Conservation (phyloP, 2,888 invertebrate species). For the Megalurothrips usitatus region DNA sequence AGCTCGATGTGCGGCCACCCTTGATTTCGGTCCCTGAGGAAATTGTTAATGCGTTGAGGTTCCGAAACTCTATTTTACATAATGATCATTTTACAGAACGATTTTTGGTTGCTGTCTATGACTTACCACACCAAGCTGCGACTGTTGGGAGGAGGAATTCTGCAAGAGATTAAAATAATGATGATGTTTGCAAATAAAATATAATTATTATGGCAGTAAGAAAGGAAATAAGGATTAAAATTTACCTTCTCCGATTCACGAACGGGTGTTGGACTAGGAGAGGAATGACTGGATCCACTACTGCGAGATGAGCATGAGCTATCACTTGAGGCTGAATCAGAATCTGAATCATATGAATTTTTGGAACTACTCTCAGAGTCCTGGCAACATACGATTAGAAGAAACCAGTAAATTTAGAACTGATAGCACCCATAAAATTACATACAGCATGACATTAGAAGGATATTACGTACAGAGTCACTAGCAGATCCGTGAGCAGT, state of each 20-base stretch:
- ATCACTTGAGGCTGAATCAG: constrained; percentile 46
- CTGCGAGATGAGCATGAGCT: constrained; percentile 46
- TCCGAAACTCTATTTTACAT: no score
- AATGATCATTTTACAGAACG: no score
- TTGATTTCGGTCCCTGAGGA: not conserved
- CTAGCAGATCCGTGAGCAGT: constrained; percentile 46
- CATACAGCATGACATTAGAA: no score
- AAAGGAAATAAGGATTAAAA: constrained; percentile 37
- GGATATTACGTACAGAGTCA: constrained; percentile 35
- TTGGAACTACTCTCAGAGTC: constrained; percentile 50
- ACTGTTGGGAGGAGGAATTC: no score
- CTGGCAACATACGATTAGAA: constrained; percentile 41
- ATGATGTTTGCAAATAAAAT: not conserved
- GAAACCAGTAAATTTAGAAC: no score
- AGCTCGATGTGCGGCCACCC: not conserved
- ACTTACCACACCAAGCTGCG: no score
- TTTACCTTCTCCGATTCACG: constrained; percentile 53
- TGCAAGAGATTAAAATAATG: not conserved
- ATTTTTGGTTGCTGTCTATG: no score
- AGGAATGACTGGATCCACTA: constrained; percentile 51
- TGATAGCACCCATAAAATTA: no score
- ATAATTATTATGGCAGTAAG: constrained; percentile 44
- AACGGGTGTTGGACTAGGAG: constrained; percentile 53
- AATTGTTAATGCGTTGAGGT: no score
- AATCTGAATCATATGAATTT: constrained; percentile 48